Evolutionary conservation across 1,140 invertebrate genomes (phyloP), one percentile per base, ranked within the genome.

Genomic region (Trichomalopsis sarcophagae): DNA sequence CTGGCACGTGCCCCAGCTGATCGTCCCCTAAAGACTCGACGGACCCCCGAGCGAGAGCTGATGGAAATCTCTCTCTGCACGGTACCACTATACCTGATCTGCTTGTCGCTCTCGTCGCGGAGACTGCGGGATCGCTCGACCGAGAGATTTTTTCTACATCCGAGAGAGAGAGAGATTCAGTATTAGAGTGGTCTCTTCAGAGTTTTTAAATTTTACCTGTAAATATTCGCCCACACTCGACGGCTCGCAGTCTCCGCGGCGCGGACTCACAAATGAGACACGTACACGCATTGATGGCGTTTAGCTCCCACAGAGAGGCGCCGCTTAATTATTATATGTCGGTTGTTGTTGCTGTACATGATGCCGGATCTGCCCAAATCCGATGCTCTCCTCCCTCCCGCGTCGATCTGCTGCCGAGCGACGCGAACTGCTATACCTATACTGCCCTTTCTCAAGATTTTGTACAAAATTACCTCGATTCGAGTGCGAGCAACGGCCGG

Each of bases 1-100:
- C 14, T 82, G 81, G 81, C 81, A 74, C 47, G 81, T 74, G 81
- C 69, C 71, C 71, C 71, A 82, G 23, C 68, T 23, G 68, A 81
- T 27, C 27, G 21, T 30, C 68, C 68, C 68, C 44, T n/a, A n/a
- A 62, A 62, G 55, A 62, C 55, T 62, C 55, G 55, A 62, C 21
- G 55, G 55, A 62, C 21, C 55, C 55, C 55, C 55, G 47, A 50
- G 14, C 2, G 13, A 50, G 55, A n/a, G 21, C 27, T 27, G 27
- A 27, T n/a, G n/a, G n/a, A n/a, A n/a, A n/a, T n/a, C n/a, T n/a
- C 40, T 7, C 6, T 44, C 7, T 11, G 36, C 36, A 0, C 36
- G 36, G 36, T 40, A 40, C 7, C 4, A 40, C 4, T 62, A 62
- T 62, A 62, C 55, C 14, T 62, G 55, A 62, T 62, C 14, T 2